phyloP scores from a whole-genome alignment of 2,888 invertebrate genomes.

The Digitonthophagus gazella region DNA sequence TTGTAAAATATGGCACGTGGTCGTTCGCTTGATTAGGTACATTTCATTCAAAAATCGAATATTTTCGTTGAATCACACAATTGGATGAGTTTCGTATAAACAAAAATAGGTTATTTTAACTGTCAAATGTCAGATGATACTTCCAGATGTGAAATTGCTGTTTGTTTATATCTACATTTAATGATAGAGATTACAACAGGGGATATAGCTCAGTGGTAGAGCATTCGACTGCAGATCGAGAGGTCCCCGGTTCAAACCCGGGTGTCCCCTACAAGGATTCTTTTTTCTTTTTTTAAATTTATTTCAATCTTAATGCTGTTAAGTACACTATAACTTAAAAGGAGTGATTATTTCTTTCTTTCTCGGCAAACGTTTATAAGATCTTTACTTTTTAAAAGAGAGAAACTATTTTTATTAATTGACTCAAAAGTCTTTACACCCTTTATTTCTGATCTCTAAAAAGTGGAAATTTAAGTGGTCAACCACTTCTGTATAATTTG shows the following conservation, averaged over 20 bases:
- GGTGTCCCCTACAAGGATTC: slow-evolving; percentile 59
- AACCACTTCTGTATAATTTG: too few relatives aligned
- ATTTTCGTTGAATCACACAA: background rate
- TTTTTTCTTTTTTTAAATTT: slow-evolving; percentile 24
- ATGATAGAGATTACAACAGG: slow-evolving; percentile 24
- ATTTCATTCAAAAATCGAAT: background rate
- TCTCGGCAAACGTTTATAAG: too few relatives aligned
- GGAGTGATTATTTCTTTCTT: too few relatives aligned
- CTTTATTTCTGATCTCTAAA: too few relatives aligned
- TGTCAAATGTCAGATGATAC: slow-evolving; percentile 6
- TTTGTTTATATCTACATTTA: background rate
- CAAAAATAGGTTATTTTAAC: slow-evolving; percentile 21
- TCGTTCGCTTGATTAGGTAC: background rate
- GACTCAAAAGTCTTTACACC: too few relatives aligned
- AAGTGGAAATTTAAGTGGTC: too few relatives aligned
- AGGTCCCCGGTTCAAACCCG: slow-evolving; percentile 75
- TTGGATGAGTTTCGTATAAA: slow-evolving; percentile 25
- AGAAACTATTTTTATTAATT: too few relatives aligned
- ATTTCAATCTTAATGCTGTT: background rate
- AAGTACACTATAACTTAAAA: background rate
- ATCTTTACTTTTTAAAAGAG: too few relatives aligned
- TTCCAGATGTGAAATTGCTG: background rate
- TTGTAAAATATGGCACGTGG: background rate
- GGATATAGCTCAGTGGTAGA: slow-evolving; percentile 44
- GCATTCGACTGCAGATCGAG: slow-evolving; percentile 69